Evolutionary conservation across 2,888 invertebrate genomes (phyloP).

Genomic region (Xanthia icteritia): DNA sequence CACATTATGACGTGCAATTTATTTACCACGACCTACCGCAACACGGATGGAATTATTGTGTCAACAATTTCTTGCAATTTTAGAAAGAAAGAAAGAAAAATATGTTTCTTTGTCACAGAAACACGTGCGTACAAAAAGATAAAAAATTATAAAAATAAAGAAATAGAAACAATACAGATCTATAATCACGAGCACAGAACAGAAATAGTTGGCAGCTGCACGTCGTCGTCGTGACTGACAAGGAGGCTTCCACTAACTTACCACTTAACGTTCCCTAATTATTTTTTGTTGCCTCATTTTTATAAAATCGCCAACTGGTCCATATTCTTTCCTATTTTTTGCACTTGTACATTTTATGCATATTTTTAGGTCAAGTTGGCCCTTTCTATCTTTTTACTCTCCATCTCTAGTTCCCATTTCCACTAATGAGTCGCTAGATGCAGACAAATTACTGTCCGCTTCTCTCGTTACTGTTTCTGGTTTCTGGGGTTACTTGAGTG

Average conservation of each 20-base stretch:
- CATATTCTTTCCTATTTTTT: slow-evolving; percentile 10
- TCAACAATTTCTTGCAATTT: slow-evolving; percentile 13
- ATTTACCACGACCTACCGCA: slow-evolving; percentile 52
- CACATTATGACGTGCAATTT: slow-evolving; percentile 65
- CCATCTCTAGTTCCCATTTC: slow-evolving; percentile 50
- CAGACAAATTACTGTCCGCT: slow-evolving; percentile 61
- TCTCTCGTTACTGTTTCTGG: slow-evolving; percentile 53
- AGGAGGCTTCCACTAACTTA: background rate
- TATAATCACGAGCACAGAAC: background rate
- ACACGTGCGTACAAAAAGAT: background rate
- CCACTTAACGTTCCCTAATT: background rate
- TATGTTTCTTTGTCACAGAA: background rate
- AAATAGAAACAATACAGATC: background rate
- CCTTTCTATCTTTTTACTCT: slow-evolving; percentile 42
- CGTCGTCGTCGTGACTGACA: background rate
- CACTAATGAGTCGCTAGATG: slow-evolving; percentile 61
- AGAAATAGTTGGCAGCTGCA: background rate
- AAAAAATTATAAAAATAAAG: too few species aligned
- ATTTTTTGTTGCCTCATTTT: slow-evolving; percentile 12
- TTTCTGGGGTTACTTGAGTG: slow-evolving; percentile 45
- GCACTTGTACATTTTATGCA: slow-evolving; percentile 28
- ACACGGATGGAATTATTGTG: slow-evolving; percentile 3
- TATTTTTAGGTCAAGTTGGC: slow-evolving; percentile 56
- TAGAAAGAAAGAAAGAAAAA: background rate
- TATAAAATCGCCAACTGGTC: slow-evolving; percentile 17